Conservation (phyloP, 1,140 invertebrate species). For the Schlechtendalia chinensis region DNA sequence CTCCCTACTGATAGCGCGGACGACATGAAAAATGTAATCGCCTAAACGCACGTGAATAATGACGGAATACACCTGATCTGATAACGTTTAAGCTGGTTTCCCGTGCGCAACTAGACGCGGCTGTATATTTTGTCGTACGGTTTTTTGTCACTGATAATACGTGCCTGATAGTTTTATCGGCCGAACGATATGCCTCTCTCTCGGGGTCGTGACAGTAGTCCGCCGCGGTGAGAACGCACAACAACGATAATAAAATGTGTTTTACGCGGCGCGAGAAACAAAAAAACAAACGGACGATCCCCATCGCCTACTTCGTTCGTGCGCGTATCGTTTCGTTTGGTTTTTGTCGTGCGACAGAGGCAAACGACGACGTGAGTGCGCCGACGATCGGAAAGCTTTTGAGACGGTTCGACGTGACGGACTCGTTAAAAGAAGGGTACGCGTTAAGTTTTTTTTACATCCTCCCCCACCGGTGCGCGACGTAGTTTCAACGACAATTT, state of each 20-base stretch:
- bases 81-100: constrained; percentile 47
- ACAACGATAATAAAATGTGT: constrained; percentile 14
- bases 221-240: neutral
- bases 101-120: neutral
- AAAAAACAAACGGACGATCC: constrained; percentile 1
- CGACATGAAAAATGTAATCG: constrained; percentile 49
- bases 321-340: neutral
- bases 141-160: constrained; percentile 48
- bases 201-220: constrained; percentile 34
- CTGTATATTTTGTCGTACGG: constrained; percentile 40
- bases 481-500: no score
- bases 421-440: no score
- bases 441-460: no score
- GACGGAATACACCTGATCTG: constrained; percentile 44
- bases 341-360: no score
- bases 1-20: constrained; percentile 41
- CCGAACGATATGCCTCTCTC: constrained; percentile 11
- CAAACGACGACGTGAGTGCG: no score
- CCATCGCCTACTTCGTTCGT: neutral
- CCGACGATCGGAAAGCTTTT: no score
- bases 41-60: constrained; percentile 42
- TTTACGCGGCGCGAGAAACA: neutral
- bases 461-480: no score
- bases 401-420: no score
- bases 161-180: constrained; percentile 48